These are phyloP conservation scores for Elephantulus edwardii DNA, from an alignment of 2,113 vertebrate species.

Conservation along the genomic window DNA sequence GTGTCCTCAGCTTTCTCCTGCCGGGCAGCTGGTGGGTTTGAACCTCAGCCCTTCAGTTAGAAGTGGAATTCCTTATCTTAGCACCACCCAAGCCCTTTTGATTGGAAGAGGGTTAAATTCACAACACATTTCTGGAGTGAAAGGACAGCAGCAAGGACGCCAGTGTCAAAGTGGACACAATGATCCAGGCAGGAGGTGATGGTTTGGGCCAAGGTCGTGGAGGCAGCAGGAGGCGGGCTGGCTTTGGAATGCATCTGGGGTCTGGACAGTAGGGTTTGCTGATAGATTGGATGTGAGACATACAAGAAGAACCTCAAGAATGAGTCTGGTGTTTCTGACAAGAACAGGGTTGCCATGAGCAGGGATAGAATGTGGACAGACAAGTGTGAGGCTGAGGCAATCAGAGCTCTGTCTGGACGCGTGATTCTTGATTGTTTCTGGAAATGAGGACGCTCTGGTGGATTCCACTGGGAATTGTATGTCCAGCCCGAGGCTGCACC, in stretches of 20 bases:
- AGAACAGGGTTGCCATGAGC: background rate
- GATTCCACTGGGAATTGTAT: no score
- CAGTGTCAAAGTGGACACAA: background rate
- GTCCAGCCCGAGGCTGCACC: no score
- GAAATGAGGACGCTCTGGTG: no score
- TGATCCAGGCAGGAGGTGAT: rapidly evolving
- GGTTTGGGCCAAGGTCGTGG: background rate
- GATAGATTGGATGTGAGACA: background rate
- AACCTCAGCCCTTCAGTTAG: no score
- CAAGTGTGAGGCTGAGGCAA: background rate
- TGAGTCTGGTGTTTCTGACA: background rate
- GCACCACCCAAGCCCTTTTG: no score
- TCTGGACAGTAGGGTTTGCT: background rate
- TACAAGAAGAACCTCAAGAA: background rate
- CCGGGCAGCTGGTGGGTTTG: no score
- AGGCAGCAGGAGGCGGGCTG: background rate
- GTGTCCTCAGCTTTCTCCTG: no score
- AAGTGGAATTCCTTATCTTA: no score
- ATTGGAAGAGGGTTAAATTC: no score
- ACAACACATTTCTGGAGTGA: no score
- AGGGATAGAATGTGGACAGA: background rate
- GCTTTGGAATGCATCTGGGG: background rate
- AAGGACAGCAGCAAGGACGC: background rate
- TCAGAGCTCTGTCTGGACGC: background rate
- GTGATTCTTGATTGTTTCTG: background rate